Conservation (phyloP, 2,113 vertebrate species). For the Microtus montanus region DNA sequence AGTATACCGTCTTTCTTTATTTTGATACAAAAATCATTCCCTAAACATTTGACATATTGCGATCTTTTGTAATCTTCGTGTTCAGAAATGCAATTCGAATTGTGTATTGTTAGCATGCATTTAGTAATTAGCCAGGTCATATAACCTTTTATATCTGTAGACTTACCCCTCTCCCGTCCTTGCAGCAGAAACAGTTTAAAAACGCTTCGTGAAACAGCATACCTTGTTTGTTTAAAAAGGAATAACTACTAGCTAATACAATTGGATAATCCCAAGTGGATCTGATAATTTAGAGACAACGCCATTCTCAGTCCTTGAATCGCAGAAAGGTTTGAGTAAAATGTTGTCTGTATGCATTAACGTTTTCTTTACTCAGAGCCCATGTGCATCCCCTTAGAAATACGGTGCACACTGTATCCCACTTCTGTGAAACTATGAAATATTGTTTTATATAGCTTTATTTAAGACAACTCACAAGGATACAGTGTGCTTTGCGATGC, state of each 20-base stretch:
- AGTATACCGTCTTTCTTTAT: constrained; percentile 20
- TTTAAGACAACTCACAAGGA: constrained; percentile 30
- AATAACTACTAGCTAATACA: constrained; percentile 54
- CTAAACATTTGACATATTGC: not conserved
- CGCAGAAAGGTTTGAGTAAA: constrained; percentile 36
- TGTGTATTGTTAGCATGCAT: constrained; percentile 53
- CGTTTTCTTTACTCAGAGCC: constrained; percentile 39
- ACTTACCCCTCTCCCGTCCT: not conserved
- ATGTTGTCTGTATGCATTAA: not conserved
- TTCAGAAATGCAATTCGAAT: constrained; percentile 54
- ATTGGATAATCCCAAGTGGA: constrained; percentile 9
- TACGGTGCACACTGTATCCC: not conserved
- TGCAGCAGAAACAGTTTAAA: constrained; percentile 9
- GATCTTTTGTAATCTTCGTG: constrained; percentile 42
- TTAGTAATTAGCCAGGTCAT: constrained; percentile 64
- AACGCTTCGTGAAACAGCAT: constrained; percentile 52
- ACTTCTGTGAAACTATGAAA: constrained; percentile 52
- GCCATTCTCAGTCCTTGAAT: not conserved
- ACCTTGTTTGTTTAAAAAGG: constrained; percentile 55
- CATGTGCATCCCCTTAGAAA: constrained; percentile 27
- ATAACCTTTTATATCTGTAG: constrained; percentile 67
- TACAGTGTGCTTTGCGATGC: not conserved
- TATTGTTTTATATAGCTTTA: constrained; percentile 40
- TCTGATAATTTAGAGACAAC: constrained; percentile 55
- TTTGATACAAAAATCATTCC: constrained; percentile 51